Percentiles rank a stretch among this genome's conserved stretches.
phyloP scores from a whole-genome alignment of 2,797 vertebrate species.

The Poecilia gillii region DNA sequence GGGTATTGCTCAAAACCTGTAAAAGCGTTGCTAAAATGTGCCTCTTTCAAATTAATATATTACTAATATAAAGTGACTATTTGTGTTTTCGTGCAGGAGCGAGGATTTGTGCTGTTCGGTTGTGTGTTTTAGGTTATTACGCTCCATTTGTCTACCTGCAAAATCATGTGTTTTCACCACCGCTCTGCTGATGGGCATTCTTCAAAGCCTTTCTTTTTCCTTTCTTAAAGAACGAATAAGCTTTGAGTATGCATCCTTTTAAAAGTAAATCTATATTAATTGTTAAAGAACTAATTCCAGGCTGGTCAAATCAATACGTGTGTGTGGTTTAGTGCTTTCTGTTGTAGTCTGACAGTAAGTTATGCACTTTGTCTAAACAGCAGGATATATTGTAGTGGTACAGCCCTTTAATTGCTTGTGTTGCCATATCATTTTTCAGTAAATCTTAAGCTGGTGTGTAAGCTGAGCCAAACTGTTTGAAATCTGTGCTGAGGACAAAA shows the following conservation, averaged over 20 bases:
- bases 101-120: too few species aligned
- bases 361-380: slow-evolving; percentile 1
- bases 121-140: too few species aligned
- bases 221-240: background rate
- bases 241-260: background rate
- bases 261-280: background rate
- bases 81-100: too few species aligned
- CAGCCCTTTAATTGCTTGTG: background rate
- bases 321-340: background rate
- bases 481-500: slow-evolving; percentile 17
- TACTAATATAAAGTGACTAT: too few species aligned
- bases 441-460: slow-evolving; percentile 32
- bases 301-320: background rate
- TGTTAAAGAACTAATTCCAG: background rate
- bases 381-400: slow-evolving; percentile 3
- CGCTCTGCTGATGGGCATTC: background rate
- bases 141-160: background rate
- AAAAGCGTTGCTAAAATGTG: background rate
- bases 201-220: background rate
- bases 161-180: too few species aligned
- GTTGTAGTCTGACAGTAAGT: background rate
- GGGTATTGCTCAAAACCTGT: background rate
- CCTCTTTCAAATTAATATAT: background rate
- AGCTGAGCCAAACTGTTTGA: slow-evolving; percentile 22
- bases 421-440: slow-evolving; percentile 18